Conservation (phyloP, 1,140 invertebrate genomes). For the Coboldia fuscipes region DNA sequence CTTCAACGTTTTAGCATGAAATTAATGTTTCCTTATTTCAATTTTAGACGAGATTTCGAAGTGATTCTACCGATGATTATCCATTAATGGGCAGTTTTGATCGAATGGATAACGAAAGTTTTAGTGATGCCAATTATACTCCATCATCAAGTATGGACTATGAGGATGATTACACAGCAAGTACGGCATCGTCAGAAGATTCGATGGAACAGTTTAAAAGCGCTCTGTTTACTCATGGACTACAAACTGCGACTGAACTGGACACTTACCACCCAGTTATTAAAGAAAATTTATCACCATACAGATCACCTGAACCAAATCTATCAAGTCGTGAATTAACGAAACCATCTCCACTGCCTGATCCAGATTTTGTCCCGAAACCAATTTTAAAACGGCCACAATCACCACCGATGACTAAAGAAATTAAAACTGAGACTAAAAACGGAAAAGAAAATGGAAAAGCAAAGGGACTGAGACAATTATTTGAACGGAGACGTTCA, state of each 20-base stretch:
- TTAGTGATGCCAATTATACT: no score
- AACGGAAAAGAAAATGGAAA: conserved; percentile 15
- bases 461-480: conserved; percentile 2
- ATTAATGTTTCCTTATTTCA: no score
- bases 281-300: conserved; percentile 10
- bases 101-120: no score
- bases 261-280: conserved; percentile 43
- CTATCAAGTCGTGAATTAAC: conserved; percentile 29
- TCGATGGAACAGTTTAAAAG: conserved; percentile 29
- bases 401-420: conserved; percentile 10
- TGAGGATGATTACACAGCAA: conserved; percentile 34
- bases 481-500: conserved; percentile 10
- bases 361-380: conserved; percentile 43
- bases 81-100: no score
- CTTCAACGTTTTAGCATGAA: no score
- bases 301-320: conserved; percentile 21
- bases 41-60: no score
- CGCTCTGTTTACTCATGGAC: conserved; percentile 22
- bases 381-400: conserved; percentile 41
- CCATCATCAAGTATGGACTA: conserved; percentile 16
- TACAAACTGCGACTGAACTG: conserved; percentile 29
- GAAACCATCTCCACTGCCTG: conserved; percentile 29
- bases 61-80: no score
- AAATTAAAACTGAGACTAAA: conserved; percentile 7
- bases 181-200: conserved; percentile 30